Evolutionary conservation across 2,888 invertebrate species (phyloP).

Genomic region (Baccha elongata): DNA sequence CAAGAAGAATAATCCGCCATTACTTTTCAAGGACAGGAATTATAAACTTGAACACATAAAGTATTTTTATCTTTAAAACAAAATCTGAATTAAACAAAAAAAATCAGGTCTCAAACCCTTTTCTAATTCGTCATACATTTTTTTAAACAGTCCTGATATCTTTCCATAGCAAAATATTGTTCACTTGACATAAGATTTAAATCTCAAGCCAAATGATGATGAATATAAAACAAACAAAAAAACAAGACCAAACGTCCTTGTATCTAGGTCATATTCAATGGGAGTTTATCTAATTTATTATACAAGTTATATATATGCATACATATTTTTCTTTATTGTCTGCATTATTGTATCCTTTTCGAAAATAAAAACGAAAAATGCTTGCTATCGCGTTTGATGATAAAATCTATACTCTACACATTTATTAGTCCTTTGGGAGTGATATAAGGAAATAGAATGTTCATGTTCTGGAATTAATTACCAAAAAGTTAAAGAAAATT

Average conservation of each 20-base stretch:
- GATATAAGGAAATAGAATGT: background rate
- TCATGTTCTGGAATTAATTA: conserved; percentile 24
- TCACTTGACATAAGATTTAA: background rate
- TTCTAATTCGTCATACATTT: no score
- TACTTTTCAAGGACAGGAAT: no score
- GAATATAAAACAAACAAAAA: background rate
- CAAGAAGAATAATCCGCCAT: no score
- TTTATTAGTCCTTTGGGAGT: background rate
- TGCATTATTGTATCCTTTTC: background rate
- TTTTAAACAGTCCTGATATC: no score
- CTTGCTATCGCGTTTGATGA: background rate
- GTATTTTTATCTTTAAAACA: no score
- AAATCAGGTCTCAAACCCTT: no score
- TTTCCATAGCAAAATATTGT: background rate
- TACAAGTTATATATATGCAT: background rate
- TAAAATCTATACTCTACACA: conserved; percentile 7
- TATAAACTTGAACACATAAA: no score
- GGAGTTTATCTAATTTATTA: conserved; percentile 14
- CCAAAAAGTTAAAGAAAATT: conserved; percentile 15
- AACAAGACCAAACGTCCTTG: conserved; percentile 3
- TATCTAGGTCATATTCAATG: conserved; percentile 40
- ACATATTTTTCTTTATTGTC: background rate
- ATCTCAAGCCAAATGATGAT: background rate
- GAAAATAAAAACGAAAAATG: background rate
- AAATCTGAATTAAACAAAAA: no score